Conservation (phyloP, 1,140 invertebrate species). For the Orchestia grillus region DNA sequence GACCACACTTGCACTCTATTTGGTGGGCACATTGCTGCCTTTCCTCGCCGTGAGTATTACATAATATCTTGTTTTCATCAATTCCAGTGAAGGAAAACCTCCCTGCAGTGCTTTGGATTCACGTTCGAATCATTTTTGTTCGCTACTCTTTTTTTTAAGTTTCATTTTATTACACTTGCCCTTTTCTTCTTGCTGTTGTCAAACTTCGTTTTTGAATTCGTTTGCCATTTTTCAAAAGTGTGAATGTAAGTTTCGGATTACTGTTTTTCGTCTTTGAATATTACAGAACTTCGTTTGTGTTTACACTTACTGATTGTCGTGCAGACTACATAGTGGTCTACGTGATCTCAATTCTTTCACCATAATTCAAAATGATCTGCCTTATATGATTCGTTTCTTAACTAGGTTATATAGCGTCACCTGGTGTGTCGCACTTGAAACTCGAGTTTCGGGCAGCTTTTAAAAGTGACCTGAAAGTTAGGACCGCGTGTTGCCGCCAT, state of each 20-base stretch:
- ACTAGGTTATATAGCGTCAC: too few relatives aligned
- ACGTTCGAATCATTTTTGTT: background rate
- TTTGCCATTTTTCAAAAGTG: background rate
- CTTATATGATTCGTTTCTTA: background rate
- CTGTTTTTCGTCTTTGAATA: background rate
- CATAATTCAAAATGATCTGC: background rate
- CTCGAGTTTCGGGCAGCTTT: too few relatives aligned
- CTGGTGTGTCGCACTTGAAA: too few relatives aligned
- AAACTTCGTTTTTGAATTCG: background rate
- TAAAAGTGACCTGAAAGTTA: too few relatives aligned
- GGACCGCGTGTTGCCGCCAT: too few relatives aligned
- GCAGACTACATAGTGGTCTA: background rate
- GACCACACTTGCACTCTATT: conserved; percentile 20
- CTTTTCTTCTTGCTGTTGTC: background rate
- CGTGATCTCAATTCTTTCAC: background rate
- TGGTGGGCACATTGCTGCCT: conserved; percentile 32
- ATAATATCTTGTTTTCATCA: background rate
- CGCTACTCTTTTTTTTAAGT: background rate
- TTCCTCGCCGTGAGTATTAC: conserved; percentile 15
- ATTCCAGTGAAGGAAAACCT: background rate
- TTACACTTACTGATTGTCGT: too few relatives aligned
- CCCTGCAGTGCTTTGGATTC: background rate
- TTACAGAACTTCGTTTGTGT: too few relatives aligned
- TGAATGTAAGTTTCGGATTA: background rate
- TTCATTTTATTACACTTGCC: background rate